Percentiles rank a stretch among this genome's conserved stretches.
Conservation (phyloP, 2,113 vertebrate genomes). For the Phylloscopus trochilus region DNA sequence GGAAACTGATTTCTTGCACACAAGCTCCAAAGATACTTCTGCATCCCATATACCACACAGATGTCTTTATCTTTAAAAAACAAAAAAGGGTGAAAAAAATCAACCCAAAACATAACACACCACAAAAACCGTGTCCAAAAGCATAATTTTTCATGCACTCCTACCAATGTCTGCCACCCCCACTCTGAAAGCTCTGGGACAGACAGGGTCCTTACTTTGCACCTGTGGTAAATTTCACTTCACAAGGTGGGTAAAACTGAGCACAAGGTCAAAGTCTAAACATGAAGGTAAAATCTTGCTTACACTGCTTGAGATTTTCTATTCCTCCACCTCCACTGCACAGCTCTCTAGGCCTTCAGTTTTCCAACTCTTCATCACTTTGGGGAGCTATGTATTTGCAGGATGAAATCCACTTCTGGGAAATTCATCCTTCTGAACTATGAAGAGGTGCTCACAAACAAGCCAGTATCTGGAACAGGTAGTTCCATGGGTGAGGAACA, state of each 20-base stretch:
- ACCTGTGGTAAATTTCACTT: neutral
- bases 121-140: neutral
- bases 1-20: neutral
- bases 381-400: neutral
- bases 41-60: neutral
- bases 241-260: neutral
- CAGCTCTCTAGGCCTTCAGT: neutral
- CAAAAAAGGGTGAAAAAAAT: neutral
- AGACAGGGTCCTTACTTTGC: neutral
- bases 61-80: neutral
- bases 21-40: neutral
- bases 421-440: neutral
- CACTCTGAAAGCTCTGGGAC: neutral
- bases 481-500: neutral
- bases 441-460: neutral
- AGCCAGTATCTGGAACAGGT: neutral
- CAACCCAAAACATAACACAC: neutral
- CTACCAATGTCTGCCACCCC: neutral
- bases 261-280: fast-evolving
- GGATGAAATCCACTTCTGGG: neutral
- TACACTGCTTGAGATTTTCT: neutral
- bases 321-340: neutral
- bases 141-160: neutral
- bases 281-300: neutral
- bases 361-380: neutral